Evolutionary conservation across 2,113 vertebrate species (phyloP).

Genomic region (Alaudala cheleensis): DNA sequence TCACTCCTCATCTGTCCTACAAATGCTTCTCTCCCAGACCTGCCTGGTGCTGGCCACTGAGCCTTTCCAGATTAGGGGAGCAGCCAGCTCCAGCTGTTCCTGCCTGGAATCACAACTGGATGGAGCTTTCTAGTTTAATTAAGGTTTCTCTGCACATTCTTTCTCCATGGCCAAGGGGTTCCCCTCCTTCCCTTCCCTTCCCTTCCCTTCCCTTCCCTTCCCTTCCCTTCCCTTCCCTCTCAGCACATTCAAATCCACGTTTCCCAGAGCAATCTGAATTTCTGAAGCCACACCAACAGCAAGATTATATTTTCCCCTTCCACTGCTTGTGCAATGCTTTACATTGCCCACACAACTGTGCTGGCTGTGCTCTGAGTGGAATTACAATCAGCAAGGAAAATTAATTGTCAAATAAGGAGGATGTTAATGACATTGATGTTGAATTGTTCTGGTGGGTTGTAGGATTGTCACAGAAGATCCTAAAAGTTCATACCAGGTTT

Average conservation of each 20-base stretch:
- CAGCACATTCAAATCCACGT: background rate
- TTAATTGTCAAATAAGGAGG: background rate
- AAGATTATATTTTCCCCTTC: background rate
- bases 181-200: background rate
- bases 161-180: background rate
- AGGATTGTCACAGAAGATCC: background rate
- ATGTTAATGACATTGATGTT: background rate
- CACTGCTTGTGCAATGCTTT: background rate
- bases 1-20: background rate
- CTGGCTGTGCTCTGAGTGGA: background rate
- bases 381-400: background rate
- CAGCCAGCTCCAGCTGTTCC: background rate
- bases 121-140: background rate
- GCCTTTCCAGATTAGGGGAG: background rate
- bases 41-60: background rate
- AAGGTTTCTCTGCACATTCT: background rate
- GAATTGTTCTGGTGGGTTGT: background rate
- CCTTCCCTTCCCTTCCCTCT: no score
- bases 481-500: background rate
- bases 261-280: background rate
- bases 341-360: background rate
- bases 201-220: no score
- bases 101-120: background rate
- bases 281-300: background rate
- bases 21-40: background rate